Conservation (phyloP, 2,888 invertebrate genomes). For the Sminthurides aquaticus region DNA sequence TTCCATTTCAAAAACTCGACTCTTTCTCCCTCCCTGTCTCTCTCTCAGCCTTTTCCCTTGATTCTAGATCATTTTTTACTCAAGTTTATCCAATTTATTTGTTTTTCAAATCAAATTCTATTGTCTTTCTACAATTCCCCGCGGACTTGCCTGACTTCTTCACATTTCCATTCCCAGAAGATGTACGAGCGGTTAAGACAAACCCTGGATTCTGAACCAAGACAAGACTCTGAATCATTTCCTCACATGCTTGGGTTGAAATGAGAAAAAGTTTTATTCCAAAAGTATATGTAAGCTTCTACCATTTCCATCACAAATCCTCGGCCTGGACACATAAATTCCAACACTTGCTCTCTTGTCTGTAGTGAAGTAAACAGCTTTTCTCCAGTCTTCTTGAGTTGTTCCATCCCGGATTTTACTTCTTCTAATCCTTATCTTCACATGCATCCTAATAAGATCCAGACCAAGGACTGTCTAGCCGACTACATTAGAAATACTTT, state of each 20-base stretch:
- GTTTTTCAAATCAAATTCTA: conserved; percentile 17
- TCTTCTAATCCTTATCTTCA: not conserved
- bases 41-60: not conserved
- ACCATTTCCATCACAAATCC: too few species aligned
- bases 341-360: too few species aligned
- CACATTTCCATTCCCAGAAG: not conserved
- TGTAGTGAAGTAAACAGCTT: not conserved
- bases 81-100: conserved; percentile 24
- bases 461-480: not conserved
- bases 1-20: conserved; percentile 12
- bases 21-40: not conserved
- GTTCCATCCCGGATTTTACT: too few species aligned
- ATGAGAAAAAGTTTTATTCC: too few species aligned
- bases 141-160: not conserved
- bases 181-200: too few species aligned
- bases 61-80: conserved; percentile 16
- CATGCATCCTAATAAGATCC: not conserved
- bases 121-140: not conserved
- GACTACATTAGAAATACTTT: not conserved
- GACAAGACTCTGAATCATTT: too few species aligned
- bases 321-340: too few species aligned
- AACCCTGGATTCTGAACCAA: too few species aligned
- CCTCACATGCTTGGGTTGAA: too few species aligned
- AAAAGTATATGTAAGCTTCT: too few species aligned
- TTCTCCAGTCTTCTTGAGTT: too few species aligned